These are phyloP conservation scores for Acropternis orthonyx DNA, from an alignment of 2,797 vertebrate species.

Conservation along the genomic window DNA sequence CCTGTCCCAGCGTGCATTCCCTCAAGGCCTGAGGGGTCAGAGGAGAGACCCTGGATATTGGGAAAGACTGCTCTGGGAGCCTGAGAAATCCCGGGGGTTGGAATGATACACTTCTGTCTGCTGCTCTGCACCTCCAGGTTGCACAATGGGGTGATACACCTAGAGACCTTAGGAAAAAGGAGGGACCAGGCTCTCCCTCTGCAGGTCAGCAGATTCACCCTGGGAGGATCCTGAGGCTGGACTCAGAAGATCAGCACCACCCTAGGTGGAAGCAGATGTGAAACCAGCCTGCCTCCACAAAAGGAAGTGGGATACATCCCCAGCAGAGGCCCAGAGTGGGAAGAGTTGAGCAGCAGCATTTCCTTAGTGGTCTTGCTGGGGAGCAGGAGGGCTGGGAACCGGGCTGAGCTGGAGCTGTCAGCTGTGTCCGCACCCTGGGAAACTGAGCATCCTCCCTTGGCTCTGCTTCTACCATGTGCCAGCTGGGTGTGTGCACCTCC, in stretches of 20 bases:
- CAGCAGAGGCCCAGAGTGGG: neutral
- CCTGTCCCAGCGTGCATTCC: neutral
- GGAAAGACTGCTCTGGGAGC: neutral
- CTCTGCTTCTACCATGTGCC: neutral
- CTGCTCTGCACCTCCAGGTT: neutral
- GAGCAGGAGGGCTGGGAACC: neutral
- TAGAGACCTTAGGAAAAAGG: neutral
- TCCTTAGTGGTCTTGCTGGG: rapidly evolving
- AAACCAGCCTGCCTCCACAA: neutral
- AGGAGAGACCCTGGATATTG: neutral
- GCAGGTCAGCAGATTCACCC: neutral
- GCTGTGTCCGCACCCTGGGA: neutral
- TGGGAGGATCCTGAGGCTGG: rapidly evolving
- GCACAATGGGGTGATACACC: neutral
- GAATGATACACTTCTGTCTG: neutral
- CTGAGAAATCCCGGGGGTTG: neutral
- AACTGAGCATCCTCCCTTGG: neutral
- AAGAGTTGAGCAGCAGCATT: neutral
- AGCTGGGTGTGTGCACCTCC: rapidly evolving
- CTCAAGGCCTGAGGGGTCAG: rapidly evolving
- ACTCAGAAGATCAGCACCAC: neutral
- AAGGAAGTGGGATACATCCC: neutral
- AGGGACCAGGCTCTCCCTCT: neutral
- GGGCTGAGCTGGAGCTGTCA: neutral
- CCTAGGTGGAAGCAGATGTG: neutral